Conservation (phyloP, 1,140 invertebrate genomes). For the Mamestra configurata region DNA sequence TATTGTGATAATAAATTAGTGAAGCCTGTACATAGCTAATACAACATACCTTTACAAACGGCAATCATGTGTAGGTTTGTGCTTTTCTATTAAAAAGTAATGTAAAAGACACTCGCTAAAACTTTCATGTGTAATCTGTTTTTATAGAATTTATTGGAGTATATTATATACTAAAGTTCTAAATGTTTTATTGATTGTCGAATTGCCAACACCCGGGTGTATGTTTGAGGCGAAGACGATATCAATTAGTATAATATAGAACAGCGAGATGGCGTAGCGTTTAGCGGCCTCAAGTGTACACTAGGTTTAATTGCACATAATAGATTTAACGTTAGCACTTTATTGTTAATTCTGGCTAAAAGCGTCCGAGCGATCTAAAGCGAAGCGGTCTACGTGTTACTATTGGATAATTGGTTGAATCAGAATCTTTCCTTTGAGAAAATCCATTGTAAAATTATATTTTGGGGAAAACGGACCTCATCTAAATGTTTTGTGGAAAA, state of each 20-base stretch:
- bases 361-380: constrained; percentile 55
- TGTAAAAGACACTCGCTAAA: constrained; percentile 46
- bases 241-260: constrained; percentile 42
- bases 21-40: constrained; percentile 61
- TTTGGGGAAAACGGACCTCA: constrained; percentile 1
- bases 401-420: constrained; percentile 43
- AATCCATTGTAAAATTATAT: constrained; percentile 43
- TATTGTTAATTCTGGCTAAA: constrained; percentile 72
- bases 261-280: constrained; percentile 32
- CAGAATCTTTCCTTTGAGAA: constrained; percentile 45
- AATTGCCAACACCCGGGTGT: constrained; percentile 74
- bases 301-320: constrained; percentile 60
- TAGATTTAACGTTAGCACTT: constrained; percentile 61
- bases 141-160: constrained; percentile 49
- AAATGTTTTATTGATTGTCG: constrained; percentile 74
- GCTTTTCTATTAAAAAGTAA: constrained; percentile 52
- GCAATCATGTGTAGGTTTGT: constrained; percentile 57
- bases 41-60: constrained; percentile 54
- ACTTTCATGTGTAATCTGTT: constrained; percentile 48
- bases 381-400: constrained; percentile 47
- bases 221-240: constrained; percentile 54
- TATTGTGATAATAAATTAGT: constrained; percentile 64
- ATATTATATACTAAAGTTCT: constrained; percentile 44
- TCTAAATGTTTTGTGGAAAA: neutral
- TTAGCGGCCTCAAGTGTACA: constrained; percentile 56